phyloP scores from a whole-genome alignment of 2,888 invertebrate genomes.

The Myopa tessellatipennis region DNA sequence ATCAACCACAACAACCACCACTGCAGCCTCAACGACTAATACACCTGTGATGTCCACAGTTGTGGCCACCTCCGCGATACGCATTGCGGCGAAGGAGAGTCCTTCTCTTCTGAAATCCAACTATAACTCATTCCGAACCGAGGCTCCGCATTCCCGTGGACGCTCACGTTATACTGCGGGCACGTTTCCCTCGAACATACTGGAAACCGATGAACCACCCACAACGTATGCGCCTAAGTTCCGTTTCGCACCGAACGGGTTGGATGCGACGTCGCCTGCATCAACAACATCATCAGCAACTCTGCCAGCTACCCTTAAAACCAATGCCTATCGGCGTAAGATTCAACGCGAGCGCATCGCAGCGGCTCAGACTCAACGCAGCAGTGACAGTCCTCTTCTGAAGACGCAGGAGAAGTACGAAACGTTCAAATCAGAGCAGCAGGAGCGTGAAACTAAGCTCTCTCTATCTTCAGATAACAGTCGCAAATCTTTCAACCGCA shows the following conservation, averaged over 20 bases:
- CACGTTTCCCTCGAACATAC: constrained; percentile 54
- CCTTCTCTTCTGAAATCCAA: background rate
- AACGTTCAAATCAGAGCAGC: constrained; percentile 52
- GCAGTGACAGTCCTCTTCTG: constrained; percentile 34
- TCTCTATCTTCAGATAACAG: no score
- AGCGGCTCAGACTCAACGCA: constrained; percentile 41
- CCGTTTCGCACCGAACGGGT: constrained; percentile 50
- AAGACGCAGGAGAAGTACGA: constrained; percentile 57
- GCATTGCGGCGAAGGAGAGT: constrained; percentile 40
- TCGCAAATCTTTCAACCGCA: constrained; percentile 42
- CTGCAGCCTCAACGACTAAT: constrained; percentile 40
- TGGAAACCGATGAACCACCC: constrained; percentile 60
- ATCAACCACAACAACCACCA: constrained; percentile 44
- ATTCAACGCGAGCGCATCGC: constrained; percentile 53
- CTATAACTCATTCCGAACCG: constrained; percentile 29
- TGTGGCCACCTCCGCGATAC: constrained; percentile 55
- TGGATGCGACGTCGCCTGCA: constrained; percentile 38
- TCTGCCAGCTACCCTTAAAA: constrained; percentile 39
- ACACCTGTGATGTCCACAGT: constrained; percentile 54
- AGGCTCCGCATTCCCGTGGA: constrained; percentile 57
- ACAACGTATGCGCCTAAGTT: constrained; percentile 66
- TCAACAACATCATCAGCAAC: constrained; percentile 21
- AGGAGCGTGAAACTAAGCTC: constrained; percentile 34
- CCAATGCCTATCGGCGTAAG: constrained; percentile 52
- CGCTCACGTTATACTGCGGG: constrained; percentile 65